Conservation (phyloP, 2,797 vertebrate genomes). For the Lepilemur septentrionalis region DNA sequence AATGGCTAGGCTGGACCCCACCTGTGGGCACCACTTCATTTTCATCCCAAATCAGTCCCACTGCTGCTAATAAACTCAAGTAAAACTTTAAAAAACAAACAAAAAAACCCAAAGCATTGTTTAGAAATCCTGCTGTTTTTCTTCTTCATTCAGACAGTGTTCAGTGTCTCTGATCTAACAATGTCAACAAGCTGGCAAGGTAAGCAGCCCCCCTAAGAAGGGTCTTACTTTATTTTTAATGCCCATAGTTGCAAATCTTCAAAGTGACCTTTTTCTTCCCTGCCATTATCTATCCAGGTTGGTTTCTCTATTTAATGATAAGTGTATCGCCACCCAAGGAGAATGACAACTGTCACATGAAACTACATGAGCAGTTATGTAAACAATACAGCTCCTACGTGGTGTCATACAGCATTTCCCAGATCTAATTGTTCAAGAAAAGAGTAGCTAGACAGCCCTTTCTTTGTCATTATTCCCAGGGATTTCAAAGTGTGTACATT, state of each 20-base stretch:
- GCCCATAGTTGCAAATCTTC: conserved; percentile 34
- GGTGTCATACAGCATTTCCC: neutral
- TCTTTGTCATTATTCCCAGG: neutral
- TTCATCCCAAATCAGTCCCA: conserved; percentile 33
- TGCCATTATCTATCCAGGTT: conserved; percentile 53
- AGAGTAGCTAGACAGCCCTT: neutral
- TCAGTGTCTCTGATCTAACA: conserved; percentile 38
- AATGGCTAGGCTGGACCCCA: neutral
- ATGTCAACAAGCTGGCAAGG: conserved; percentile 56
- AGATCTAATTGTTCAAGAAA: neutral
- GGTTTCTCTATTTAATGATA: conserved; percentile 34
- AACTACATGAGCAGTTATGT: neutral
- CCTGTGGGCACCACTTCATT: conserved; percentile 14
- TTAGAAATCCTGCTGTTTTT: conserved; percentile 56
- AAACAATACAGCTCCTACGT: neutral
- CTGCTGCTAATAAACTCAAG: conserved; percentile 51
- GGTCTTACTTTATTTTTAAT: conserved; percentile 59
- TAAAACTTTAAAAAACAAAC: neutral
- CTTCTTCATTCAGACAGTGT: conserved; percentile 26
- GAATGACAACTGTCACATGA: conserved; percentile 11
- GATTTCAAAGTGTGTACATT: neutral
- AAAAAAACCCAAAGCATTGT: neutral
- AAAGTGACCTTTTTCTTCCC: conserved; percentile 54
- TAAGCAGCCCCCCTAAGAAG: conserved; percentile 1
- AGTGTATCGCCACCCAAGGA: conserved; percentile 35